phyloP scores from a whole-genome alignment of 1,140 invertebrate genomes.

The Apis dorsata region DNA sequence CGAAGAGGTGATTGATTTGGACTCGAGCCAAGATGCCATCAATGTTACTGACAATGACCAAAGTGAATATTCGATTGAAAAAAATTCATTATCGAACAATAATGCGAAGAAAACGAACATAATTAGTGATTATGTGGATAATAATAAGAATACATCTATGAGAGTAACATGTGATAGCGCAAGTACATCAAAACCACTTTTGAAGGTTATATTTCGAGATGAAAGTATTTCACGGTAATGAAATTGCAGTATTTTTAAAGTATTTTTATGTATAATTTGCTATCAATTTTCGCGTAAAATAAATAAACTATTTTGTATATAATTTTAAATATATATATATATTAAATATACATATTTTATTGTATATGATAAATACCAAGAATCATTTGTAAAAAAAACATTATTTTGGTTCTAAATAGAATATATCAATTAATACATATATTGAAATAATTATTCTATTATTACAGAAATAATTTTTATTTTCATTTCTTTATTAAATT shows the following conservation, averaged over 20 bases:
- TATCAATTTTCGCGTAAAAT: neutral
- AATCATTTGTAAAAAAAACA: neutral
- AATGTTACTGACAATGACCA: slow-evolving; percentile 11
- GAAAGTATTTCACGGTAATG: slow-evolving; percentile 66
- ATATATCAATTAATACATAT: neutral
- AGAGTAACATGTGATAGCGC: neutral
- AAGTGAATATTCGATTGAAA: slow-evolving; percentile 5
- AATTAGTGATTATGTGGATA: neutral
- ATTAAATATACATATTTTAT: neutral
- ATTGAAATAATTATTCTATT: neutral
- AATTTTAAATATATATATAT: neutral
- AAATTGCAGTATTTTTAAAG: neutral
- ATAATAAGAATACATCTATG: neutral
- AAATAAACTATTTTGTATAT: slow-evolving; percentile 17
- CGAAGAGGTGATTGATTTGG: slow-evolving; percentile 54
- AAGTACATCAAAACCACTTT: slow-evolving; percentile 47
- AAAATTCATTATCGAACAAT: neutral
- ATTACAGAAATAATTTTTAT: slow-evolving; percentile 14
- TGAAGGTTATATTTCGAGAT: slow-evolving; percentile 73
- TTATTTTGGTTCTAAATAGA: neutral
- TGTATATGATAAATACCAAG: neutral
- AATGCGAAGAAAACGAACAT: neutral
- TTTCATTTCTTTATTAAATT: slow-evolving; percentile 46
- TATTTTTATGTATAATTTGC: slow-evolving; percentile 24
- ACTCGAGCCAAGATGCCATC: slow-evolving; percentile 36